phyloP scores from a whole-genome alignment of 1,140 invertebrate species.

The Musca domestica region DNA sequence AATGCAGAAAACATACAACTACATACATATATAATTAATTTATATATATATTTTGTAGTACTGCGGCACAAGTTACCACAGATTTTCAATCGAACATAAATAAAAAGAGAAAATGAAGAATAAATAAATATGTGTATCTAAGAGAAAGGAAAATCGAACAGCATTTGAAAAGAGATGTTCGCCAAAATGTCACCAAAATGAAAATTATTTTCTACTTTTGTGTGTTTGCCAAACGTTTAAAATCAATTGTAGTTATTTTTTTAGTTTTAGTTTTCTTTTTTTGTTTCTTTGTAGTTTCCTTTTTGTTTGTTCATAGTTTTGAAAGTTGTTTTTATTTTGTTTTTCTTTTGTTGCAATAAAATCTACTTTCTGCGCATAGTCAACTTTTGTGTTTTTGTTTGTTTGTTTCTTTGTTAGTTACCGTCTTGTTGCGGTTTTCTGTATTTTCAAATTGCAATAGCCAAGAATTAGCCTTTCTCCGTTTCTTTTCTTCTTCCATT shows the following conservation, averaged over 20 bases:
- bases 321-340: constrained; percentile 7
- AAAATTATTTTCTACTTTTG: constrained; percentile 7
- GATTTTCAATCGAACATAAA: background rate
- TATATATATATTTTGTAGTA: background rate
- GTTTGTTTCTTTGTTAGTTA: background rate
- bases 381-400: background rate
- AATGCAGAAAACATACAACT: background rate
- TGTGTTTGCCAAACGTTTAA: constrained; percentile 8
- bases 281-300: too few relatives aligned
- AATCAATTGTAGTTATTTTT: background rate
- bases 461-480: too few relatives aligned
- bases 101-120: background rate
- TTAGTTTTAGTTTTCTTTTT: too few relatives aligned
- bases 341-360: background rate
- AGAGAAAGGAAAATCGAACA: background rate
- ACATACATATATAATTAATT: constrained; percentile 14
- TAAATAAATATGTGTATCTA: background rate
- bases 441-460: background rate
- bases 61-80: constrained; percentile 17
- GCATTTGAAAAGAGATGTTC: background rate
- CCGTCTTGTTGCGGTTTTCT: background rate
- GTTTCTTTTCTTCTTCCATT: background rate
- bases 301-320: background rate
- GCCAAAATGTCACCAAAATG: background rate
- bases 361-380: background rate